These are phyloP conservation scores for Pseudochirops cupreus DNA, from an alignment of 2,797 vertebrate species.

Conservation along the genomic window DNA sequence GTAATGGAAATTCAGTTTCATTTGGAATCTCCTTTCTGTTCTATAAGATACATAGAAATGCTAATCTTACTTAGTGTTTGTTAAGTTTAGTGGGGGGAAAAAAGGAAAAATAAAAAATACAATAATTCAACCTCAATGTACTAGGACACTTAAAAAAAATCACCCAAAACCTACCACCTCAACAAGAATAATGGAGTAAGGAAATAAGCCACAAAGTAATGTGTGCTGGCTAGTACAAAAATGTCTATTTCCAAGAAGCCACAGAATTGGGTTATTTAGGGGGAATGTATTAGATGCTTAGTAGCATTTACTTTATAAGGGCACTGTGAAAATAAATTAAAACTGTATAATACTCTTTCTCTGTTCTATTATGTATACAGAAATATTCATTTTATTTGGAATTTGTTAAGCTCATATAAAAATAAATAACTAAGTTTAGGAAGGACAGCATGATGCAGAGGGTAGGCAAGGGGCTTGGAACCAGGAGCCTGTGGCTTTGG, in stretches of 20 bases:
- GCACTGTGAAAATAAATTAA: neutral
- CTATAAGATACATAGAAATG: neutral
- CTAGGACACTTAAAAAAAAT: neutral
- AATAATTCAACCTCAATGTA: neutral
- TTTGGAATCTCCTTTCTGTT: neutral
- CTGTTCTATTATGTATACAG: neutral
- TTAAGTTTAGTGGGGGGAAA: neutral
- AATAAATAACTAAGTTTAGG: neutral
- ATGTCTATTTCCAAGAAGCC: conserved; percentile 53
- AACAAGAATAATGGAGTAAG: neutral
- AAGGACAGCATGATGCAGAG: neutral
- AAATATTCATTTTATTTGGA: neutral
- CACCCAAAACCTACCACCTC: neutral
- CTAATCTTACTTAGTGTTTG: neutral
- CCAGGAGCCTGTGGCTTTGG: neutral
- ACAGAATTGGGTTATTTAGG: conserved; percentile 13
- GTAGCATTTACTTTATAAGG: neutral
- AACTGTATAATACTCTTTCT: neutral
- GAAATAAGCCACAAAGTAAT: neutral
- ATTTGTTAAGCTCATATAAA: neutral
- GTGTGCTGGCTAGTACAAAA: conserved; percentile 38
- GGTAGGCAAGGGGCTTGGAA: neutral
- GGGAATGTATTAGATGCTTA: neutral
- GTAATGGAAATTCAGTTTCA: neutral
- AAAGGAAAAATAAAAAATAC: neutral